These are phyloP conservation scores for Oxystoma pomonae DNA, from an alignment of 2,888 invertebrate genomes.

Conservation along the genomic window DNA sequence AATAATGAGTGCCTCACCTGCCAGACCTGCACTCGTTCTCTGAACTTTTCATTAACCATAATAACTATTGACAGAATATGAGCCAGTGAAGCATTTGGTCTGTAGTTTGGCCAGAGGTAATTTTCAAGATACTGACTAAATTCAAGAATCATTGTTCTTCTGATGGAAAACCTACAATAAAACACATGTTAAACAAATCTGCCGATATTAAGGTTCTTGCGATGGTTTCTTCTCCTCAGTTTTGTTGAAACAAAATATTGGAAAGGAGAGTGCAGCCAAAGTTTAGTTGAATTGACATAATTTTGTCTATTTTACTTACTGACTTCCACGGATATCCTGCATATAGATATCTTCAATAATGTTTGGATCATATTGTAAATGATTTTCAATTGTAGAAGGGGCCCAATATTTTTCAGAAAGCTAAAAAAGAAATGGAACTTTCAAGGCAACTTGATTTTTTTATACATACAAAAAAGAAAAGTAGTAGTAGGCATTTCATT, in stretches of 20 bases:
- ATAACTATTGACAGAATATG: slow-evolving; percentile 96
- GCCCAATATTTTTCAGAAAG: slow-evolving; percentile 92
- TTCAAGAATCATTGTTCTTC: slow-evolving; percentile 93
- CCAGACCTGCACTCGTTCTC: slow-evolving; percentile 97
- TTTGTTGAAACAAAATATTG: slow-evolving; percentile 17
- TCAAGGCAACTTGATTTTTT: too few species aligned
- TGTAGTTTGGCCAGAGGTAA: slow-evolving; percentile 95
- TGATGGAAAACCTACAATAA: slow-evolving; percentile 60
- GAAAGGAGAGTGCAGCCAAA: not conserved
- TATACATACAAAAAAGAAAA: too few species aligned
- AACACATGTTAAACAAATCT: too few species aligned
- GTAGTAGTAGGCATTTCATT: slow-evolving; percentile 20
- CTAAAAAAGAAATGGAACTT: too few species aligned
- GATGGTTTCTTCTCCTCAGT: too few species aligned
- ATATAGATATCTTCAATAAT: slow-evolving; percentile 87
- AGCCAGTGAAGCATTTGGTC: slow-evolving; percentile 71
- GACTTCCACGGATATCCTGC: slow-evolving; percentile 80
- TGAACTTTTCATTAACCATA: slow-evolving; percentile 97
- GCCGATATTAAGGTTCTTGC: too few species aligned
- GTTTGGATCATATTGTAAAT: slow-evolving; percentile 69
- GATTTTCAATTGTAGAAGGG: slow-evolving; percentile 70
- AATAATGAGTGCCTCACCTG: too few species aligned
- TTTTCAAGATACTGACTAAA: slow-evolving; percentile 97
- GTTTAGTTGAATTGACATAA: too few species aligned
- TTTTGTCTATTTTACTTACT: too few species aligned